These are phyloP conservation scores for Idaea biselata DNA, from an alignment of 2,888 invertebrate genomes.

Conservation along the genomic window DNA sequence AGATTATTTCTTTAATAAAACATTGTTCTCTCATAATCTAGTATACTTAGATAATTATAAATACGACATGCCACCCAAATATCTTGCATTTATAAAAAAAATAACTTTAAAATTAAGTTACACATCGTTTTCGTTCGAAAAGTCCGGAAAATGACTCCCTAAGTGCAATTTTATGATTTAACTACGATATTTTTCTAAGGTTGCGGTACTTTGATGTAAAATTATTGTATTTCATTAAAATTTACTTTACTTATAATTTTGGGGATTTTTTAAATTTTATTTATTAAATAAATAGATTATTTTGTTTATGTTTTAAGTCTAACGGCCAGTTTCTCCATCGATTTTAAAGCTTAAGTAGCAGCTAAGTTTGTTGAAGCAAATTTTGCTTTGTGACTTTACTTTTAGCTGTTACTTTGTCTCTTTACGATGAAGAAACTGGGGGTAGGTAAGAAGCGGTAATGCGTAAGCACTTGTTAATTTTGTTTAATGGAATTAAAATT, in stretches of 20 bases:
- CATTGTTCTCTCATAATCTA: slow-evolving; percentile 35
- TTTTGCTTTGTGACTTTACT: too few relatives aligned
- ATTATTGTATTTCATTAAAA: slow-evolving; percentile 36
- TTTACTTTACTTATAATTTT: slow-evolving; percentile 28
- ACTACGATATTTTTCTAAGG: slow-evolving; percentile 41
- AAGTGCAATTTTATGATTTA: slow-evolving; percentile 68
- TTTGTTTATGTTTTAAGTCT: slow-evolving; percentile 41
- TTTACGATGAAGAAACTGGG: too few relatives aligned
- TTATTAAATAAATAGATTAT: slow-evolving; percentile 27
- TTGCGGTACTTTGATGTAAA: slow-evolving; percentile 53
- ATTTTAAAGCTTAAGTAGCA: too few relatives aligned
- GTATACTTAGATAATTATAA: slow-evolving; percentile 20
- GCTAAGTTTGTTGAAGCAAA: too few relatives aligned
- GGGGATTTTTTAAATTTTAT: slow-evolving; percentile 39
- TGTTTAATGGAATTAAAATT: slow-evolving; percentile 74
- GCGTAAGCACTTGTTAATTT: slow-evolving; percentile 66
- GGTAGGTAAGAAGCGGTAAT: slow-evolving; percentile 41
- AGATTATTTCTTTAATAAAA: background rate
- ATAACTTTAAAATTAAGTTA: slow-evolving; percentile 59
- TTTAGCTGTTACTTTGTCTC: slow-evolving; percentile 8
- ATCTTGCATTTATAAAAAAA: slow-evolving; percentile 69
- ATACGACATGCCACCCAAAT: slow-evolving; percentile 68
- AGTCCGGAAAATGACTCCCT: slow-evolving; percentile 46
- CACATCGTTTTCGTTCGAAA: slow-evolving; percentile 46
- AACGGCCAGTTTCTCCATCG: slow-evolving; percentile 11